These are phyloP conservation scores for Eilema depressum DNA, from an alignment of 2,888 invertebrate genomes.

Conservation along the genomic window DNA sequence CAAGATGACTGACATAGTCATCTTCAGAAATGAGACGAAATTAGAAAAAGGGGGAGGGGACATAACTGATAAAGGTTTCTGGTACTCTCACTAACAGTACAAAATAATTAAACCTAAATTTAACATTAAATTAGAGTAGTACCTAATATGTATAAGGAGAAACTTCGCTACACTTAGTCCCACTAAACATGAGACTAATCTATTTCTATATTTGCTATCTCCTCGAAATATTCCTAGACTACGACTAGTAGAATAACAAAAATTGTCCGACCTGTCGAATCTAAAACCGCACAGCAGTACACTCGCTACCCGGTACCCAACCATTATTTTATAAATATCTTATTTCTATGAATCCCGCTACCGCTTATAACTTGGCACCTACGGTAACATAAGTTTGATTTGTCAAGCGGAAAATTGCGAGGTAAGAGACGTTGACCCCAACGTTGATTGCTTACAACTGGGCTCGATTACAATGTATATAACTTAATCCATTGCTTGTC, in stretches of 20 bases:
- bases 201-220: neutral
- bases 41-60: neutral
- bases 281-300: neutral
- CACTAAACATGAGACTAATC: neutral
- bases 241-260: no score
- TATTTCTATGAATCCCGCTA: conserved; percentile 29
- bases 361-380: conserved; percentile 34
- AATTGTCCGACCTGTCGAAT: neutral
- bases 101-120: neutral
- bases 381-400: conserved; percentile 65
- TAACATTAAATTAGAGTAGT: neutral
- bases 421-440: conserved; percentile 68
- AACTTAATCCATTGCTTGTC: conserved; percentile 24
- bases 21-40: neutral
- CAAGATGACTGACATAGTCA: no score
- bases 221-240: neutral
- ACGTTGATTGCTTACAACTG: conserved; percentile 44
- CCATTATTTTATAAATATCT: neutral
- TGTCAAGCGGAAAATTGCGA: conserved; percentile 77
- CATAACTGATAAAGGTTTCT: no score
- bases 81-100: neutral
- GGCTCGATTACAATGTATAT: conserved; percentile 23
- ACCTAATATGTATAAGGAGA: neutral
- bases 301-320: neutral
- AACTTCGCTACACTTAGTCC: neutral